Conservation (phyloP, 1,140 invertebrate genomes). For the Drosophila cardini region DNA sequence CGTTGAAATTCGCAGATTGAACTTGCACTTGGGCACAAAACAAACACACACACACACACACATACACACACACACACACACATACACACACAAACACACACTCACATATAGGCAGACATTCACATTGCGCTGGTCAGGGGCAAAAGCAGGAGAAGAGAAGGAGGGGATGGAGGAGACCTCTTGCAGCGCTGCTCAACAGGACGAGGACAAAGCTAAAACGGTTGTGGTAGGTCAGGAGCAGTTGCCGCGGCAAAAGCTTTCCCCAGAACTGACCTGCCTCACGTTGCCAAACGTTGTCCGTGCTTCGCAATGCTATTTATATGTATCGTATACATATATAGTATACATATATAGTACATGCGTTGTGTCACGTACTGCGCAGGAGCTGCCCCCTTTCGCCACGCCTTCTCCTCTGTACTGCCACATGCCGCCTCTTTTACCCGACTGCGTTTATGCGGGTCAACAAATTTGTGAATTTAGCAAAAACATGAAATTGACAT, state of each 20-base stretch:
- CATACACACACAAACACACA: slow-evolving; percentile 25
- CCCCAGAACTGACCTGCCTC: slow-evolving; percentile 71
- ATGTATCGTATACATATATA: neutral
- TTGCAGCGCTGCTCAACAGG: slow-evolving; percentile 50
- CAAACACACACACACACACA: slow-evolving; percentile 42
- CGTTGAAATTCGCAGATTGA: slow-evolving; percentile 80
- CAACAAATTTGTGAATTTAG: neutral
- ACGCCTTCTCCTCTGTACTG: neutral
- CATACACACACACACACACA: slow-evolving; percentile 31
- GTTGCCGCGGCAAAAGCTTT: slow-evolving; percentile 44
- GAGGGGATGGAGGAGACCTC: neutral
- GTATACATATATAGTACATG: neutral
- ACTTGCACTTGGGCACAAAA: slow-evolving; percentile 79
- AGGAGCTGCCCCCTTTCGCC: slow-evolving; percentile 35
- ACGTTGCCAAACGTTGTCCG: slow-evolving; percentile 50
- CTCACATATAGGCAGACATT: slow-evolving; percentile 22
- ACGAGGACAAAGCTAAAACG: slow-evolving; percentile 37
- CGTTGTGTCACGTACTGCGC: slow-evolving; percentile 52
- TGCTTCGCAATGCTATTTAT: neutral
- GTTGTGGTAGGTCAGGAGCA: slow-evolving; percentile 64
- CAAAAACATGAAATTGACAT: neutral
- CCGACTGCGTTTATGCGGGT: neutral
- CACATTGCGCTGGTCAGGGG: slow-evolving; percentile 13
- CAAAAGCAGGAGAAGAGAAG: neutral
- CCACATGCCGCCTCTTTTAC: neutral